Evolutionary conservation across 2,113 vertebrate species (phyloP), one percentile per base, ranked within the genome.

Genomic region (Gobiocypris rarus): DNA sequence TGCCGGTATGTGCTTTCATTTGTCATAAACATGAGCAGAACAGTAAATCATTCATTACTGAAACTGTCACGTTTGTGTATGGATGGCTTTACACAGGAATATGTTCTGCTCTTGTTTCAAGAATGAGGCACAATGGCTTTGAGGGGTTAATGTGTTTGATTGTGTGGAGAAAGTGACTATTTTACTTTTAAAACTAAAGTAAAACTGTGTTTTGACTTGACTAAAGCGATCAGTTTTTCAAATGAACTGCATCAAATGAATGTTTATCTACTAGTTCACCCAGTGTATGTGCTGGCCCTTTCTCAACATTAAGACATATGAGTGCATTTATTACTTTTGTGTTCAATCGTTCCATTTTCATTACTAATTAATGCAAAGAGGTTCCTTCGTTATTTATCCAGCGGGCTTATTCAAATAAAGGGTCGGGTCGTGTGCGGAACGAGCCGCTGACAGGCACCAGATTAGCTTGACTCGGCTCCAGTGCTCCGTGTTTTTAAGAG

Each of bases 381-480:
- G 77, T 74, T 88, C 83, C 78, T 70, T 83, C 79, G 75, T 81
- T 91, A 87, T 92, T 91, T 92, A 88, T 87, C 86, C 88, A 79
- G 90, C 88, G 89, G 84, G 28, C 75, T 70, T 83, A 86, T 78
- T 77, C 84, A 70, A 19, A 80, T 84, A 69, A 88, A 91, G 85
- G 86, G 88, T 90, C 86, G 87, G 88, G 85, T 90, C 89, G 91
- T 84, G 54, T 87, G 89, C 83, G 78, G 28, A 89, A 87, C 38
- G 31, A 45, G 19, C 86, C 89, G 91, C 92, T 91, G 90, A 89
- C 90, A 75, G 81, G 56, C 26, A 26, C n/a, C 56, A 59, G n/a
- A 41, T 43, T 76, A 48, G 19, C 82, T 48, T 89, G 89, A 90
- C 86, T 90, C 43, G 26, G 71, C 56, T 83, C 82, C 82, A 83